Evolutionary conservation across 2,888 invertebrate species (phyloP).

Genomic region (Teinopalpus imperialis): DNA sequence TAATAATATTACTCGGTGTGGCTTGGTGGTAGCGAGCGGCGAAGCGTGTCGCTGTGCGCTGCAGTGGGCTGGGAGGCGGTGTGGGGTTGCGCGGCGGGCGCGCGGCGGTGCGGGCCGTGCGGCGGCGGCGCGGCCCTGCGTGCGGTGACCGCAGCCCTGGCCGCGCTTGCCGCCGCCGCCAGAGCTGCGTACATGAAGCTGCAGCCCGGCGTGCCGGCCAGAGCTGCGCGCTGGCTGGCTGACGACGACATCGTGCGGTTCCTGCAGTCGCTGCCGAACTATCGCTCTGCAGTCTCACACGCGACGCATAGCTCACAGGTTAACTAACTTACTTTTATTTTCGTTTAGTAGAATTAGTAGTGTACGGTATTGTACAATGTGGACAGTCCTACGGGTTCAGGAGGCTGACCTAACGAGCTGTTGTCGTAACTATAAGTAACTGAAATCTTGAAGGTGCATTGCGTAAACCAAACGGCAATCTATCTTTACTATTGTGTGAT

Average conservation of each 20-base stretch:
- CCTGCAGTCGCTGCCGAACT: constrained; percentile 86
- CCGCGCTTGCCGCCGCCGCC: constrained; percentile 42
- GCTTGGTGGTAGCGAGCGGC: constrained; percentile 12
- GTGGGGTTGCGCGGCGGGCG: constrained; percentile 35
- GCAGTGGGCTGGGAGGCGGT: constrained; percentile 48
- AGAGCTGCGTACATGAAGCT: constrained; percentile 37
- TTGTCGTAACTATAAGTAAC: no score
- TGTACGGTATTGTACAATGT: no score
- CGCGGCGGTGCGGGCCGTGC: constrained; percentile 44
- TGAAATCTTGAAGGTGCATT: no score
- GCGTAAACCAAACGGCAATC: no score
- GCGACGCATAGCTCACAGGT: constrained; percentile 34
- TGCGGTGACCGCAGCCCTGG: constrained; percentile 39
- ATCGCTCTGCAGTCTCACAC: constrained; percentile 41
- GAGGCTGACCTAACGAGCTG: no score
- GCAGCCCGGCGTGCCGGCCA: constrained; percentile 38
- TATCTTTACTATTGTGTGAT: no score
- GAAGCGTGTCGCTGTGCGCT: constrained; percentile 44
- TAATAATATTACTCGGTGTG: no score
- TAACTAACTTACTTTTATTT: no score
- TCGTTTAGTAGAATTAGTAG: no score
- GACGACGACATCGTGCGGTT: constrained; percentile 97
- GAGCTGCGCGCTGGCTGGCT: constrained; percentile 85
- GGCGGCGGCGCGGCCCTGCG: constrained; percentile 42
- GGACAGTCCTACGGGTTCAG: no score